Evolutionary conservation across 2,888 invertebrate genomes (phyloP).

Genomic region (Acanthacorydalis orientalis): DNA sequence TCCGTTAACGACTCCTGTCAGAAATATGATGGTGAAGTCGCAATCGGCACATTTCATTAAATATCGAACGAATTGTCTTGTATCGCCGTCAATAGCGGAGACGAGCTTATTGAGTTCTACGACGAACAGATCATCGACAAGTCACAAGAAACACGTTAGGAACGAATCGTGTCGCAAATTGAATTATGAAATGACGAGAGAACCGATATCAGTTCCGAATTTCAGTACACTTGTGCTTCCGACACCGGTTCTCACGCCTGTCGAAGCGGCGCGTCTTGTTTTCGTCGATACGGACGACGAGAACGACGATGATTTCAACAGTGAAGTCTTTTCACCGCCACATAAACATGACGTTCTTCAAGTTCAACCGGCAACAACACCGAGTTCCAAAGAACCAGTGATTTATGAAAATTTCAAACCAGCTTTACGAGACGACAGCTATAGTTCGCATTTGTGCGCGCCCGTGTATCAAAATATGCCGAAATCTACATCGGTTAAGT

Average conservation of each 20-base stretch:
- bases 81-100: slow-evolving; percentile 22
- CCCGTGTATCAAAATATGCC: slow-evolving; percentile 34
- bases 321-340: slow-evolving; percentile 22
- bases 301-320: slow-evolving; percentile 19
- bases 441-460: slow-evolving; percentile 32
- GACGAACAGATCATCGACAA: slow-evolving; percentile 10
- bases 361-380: slow-evolving; percentile 9
- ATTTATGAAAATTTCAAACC: slow-evolving; percentile 36
- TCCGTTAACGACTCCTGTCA: slow-evolving; percentile 16
- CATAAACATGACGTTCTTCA: slow-evolving; percentile 13
- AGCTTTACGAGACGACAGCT: slow-evolving; percentile 31
- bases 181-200: slow-evolving; percentile 32
- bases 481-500: slow-evolving; percentile 39
- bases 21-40: slow-evolving; percentile 31
- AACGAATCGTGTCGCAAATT: slow-evolving; percentile 11
- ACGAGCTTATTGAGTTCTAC: slow-evolving; percentile 17
- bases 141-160: slow-evolving; percentile 10
- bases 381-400: slow-evolving; percentile 6
- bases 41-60: slow-evolving; percentile 40
- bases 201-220: slow-evolving; percentile 59
- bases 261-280: slow-evolving; percentile 48
- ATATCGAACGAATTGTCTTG: slow-evolving; percentile 20
- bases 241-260: slow-evolving; percentile 47
- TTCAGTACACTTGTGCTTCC: slow-evolving; percentile 46
- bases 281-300: slow-evolving; percentile 56